Conservation (phyloP, 2,888 invertebrate genomes). For the Rhingia rostrata region DNA sequence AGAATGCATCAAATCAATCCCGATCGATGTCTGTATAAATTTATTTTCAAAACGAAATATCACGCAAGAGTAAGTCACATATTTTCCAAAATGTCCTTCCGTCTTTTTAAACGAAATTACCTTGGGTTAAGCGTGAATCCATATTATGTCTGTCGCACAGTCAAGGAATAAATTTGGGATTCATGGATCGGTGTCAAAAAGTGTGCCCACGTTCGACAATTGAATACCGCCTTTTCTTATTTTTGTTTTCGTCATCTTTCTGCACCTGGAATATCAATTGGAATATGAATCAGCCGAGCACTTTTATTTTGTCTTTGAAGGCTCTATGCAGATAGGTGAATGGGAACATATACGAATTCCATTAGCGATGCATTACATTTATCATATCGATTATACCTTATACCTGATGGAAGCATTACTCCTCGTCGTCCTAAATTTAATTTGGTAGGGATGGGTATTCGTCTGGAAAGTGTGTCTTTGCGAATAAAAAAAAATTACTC, state of each 20-base stretch:
- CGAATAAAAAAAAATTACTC: constrained; percentile 27
- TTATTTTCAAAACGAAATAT: too few species aligned
- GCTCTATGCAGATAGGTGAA: not conserved
- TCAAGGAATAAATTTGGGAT: constrained; percentile 34
- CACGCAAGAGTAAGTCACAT: too few species aligned
- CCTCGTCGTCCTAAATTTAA: constrained; percentile 3
- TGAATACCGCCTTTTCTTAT: constrained; percentile 9
- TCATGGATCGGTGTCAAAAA: constrained; percentile 32
- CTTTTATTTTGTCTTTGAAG: constrained; percentile 19
- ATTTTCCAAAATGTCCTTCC: too few species aligned
- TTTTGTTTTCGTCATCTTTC: constrained; percentile 17
- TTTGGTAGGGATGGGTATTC: constrained; percentile 14
- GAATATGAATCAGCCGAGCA: constrained; percentile 28
- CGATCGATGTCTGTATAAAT: too few species aligned
- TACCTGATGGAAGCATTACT: not conserved
- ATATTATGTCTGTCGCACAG: not conserved
- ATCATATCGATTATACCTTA: constrained; percentile 37
- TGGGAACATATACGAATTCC: constrained; percentile 15
- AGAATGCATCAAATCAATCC: too few species aligned
- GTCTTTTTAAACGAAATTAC: too few species aligned
- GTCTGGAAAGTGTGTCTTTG: constrained; percentile 10
- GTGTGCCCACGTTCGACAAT: constrained; percentile 50
- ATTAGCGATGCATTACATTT: constrained; percentile 42
- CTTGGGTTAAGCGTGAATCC: too few species aligned
- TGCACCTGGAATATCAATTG: constrained; percentile 42